Percentiles rank a stretch among this genome's conserved stretches.
Evolutionary conservation across 2,797 vertebrate genomes (phyloP).

Genomic region (Prunella strophiata): DNA sequence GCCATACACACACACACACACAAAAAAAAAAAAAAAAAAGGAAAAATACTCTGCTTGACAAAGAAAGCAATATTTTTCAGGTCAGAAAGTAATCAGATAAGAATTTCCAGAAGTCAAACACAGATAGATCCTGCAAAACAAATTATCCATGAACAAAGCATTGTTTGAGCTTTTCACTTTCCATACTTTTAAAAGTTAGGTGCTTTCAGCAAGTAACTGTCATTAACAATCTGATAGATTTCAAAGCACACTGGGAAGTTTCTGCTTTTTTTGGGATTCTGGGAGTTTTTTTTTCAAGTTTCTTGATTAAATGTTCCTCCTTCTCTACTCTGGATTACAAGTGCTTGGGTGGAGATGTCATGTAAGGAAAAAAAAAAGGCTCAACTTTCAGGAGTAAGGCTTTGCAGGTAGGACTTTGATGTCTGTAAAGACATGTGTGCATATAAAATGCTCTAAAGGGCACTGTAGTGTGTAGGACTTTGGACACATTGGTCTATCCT

Average conservation of each 20-base stretch:
- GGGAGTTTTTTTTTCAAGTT: background rate
- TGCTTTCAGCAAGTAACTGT: background rate
- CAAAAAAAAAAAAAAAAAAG: no score
- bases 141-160: background rate
- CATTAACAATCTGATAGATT: background rate
- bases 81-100: background rate
- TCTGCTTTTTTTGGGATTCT: rapidly evolving
- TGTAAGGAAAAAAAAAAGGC: background rate
- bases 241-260: background rate
- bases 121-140: background rate
- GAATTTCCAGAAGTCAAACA: background rate
- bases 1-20: background rate
- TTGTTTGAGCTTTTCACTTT: background rate
- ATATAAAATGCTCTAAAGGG: background rate
- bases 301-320: background rate
- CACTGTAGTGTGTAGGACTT: background rate
- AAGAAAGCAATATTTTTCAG: background rate
- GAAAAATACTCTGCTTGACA: background rate
- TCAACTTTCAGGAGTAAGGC: background rate
- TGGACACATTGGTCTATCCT: rapidly evolving
- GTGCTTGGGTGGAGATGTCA: background rate
- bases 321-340: background rate
- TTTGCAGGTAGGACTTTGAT: background rate
- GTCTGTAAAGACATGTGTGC: background rate
- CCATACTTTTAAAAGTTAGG: background rate